These are phyloP conservation scores for Neosilurus mollespiculum DNA, from an alignment of 2,797 vertebrate genomes.

Conservation along the genomic window DNA sequence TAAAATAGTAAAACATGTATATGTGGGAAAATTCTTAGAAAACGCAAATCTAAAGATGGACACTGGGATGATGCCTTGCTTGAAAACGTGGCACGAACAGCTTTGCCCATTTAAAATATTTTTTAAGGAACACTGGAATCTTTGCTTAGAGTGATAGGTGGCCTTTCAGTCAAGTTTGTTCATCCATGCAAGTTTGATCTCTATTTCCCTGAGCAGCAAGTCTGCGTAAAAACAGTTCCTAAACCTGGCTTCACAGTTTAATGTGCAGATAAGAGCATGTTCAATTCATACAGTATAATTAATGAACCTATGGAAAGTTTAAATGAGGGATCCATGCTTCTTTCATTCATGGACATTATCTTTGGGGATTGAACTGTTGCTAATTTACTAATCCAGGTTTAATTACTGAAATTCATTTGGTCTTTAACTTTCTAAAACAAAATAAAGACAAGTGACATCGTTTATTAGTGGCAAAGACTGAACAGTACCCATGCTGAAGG, in stretches of 20 bases:
- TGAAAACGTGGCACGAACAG: background rate
- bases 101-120: background rate
- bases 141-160: background rate
- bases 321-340: background rate
- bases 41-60: background rate
- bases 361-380: background rate
- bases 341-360: background rate
- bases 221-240: background rate
- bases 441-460: background rate
- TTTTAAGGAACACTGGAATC: background rate
- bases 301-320: background rate
- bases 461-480: background rate
- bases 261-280: background rate
- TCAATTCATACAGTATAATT: background rate
- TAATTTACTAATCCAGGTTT: background rate
- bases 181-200: background rate
- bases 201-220: background rate
- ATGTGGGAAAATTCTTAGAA: background rate
- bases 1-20: too few species aligned
- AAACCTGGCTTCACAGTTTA: background rate
- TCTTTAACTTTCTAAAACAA: background rate
- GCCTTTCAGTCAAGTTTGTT: background rate
- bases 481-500: slow-evolving; percentile 68
- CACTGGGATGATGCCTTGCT: background rate
- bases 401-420: background rate